A percentile compares a stretch with the other conserved stretches of the same genome.
Conservation (phyloP, 2,797 vertebrate genomes). For the Jordanella pulchra region DNA sequence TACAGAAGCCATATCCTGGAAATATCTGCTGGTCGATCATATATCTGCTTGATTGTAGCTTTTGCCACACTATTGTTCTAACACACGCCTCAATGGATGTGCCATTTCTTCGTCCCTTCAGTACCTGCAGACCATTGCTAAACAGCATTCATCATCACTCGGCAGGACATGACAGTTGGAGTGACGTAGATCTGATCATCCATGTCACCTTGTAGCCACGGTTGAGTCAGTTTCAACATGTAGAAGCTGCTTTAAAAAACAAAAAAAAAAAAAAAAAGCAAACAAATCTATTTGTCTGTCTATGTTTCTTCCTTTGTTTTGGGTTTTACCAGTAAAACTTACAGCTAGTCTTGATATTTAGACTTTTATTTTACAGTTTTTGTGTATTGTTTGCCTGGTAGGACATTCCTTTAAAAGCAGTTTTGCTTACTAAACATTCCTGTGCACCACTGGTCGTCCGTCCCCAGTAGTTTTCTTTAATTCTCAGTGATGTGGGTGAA, state of each 20-base stretch:
- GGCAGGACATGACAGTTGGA: slow-evolving; percentile 48
- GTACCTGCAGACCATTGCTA: slow-evolving; percentile 53
- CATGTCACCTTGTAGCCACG: slow-evolving; percentile 39
- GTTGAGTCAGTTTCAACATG: slow-evolving; percentile 5
- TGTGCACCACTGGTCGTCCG: slow-evolving; percentile 43
- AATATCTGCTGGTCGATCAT: slow-evolving; percentile 12
- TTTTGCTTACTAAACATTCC: slow-evolving; percentile 31
- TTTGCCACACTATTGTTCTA: slow-evolving; percentile 23
- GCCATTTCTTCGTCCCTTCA: slow-evolving; percentile 47
- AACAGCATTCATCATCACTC: slow-evolving; percentile 66
- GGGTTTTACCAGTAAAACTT: not conserved
- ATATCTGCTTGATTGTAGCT: not conserved
- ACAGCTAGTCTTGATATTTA: not conserved
- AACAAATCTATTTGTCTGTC: not conserved
- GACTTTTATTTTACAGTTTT: not conserved
- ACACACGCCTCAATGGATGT: slow-evolving; percentile 37
- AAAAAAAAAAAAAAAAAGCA: slow-evolving; percentile 14
- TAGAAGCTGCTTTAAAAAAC: slow-evolving; percentile 30
- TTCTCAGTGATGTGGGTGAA: slow-evolving; percentile 38
- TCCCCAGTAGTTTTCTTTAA: slow-evolving; percentile 34
- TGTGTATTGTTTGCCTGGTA: not conserved
- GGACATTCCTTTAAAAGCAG: slow-evolving; percentile 23
- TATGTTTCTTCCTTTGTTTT: not conserved
- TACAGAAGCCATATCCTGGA: slow-evolving; percentile 39
- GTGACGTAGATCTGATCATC: slow-evolving; percentile 36